Evolutionary conservation across 2,113 vertebrate genomes (phyloP).

Genomic region (Motacilla alba): DNA sequence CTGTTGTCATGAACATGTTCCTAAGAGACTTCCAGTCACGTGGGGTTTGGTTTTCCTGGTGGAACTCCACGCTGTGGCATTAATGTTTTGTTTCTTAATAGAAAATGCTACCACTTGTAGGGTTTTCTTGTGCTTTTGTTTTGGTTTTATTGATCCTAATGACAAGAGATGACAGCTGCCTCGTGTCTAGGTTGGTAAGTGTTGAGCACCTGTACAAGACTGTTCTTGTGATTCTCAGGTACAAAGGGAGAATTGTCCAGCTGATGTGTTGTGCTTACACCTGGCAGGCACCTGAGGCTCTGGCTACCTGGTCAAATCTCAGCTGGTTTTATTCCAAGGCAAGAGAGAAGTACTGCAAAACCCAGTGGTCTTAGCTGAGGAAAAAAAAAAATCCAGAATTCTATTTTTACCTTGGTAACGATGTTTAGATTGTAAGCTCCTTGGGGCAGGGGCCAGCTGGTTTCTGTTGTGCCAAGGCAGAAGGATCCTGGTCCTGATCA

Average conservation of each 20-base stretch:
- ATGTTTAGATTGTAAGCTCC: slow-evolving; percentile 68
- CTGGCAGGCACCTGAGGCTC: neutral
- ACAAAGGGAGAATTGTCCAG: neutral
- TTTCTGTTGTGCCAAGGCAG: neutral
- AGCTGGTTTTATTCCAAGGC: neutral
- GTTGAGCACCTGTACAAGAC: neutral
- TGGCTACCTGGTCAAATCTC: neutral
- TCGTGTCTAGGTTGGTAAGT: slow-evolving; percentile 12
- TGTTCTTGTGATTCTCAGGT: neutral
- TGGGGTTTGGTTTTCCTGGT: slow-evolving; percentile 23
- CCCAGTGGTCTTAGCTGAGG: neutral
- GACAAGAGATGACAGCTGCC: neutral
- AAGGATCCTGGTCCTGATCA: neutral
- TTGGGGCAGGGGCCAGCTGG: slow-evolving; percentile 53
- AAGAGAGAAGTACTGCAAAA: neutral
- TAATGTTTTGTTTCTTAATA: neutral
- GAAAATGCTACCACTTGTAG: neutral
- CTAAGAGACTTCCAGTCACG: slow-evolving; percentile 43
- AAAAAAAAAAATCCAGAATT: neutral
- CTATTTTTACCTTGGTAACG: neutral
- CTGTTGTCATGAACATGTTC: slow-evolving; percentile 22
- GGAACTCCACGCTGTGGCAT: neutral
- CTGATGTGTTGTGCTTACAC: neutral
- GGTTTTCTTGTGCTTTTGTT: neutral
- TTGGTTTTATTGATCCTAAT: neutral